These are phyloP conservation scores for Magallana angulata DNA, from an alignment of 1,140 invertebrate species.

Conservation along the genomic window DNA sequence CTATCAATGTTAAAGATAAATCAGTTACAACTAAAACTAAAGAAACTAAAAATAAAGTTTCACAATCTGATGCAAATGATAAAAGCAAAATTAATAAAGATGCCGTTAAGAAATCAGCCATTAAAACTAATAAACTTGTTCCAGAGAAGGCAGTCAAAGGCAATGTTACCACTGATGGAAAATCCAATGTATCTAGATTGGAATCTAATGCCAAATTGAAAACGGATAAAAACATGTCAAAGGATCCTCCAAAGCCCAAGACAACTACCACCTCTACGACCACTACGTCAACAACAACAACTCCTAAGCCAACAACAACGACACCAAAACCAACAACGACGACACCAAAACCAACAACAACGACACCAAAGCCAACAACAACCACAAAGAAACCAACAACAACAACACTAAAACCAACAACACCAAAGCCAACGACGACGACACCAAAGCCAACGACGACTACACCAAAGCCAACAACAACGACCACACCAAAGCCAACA, in stretches of 20 bases:
- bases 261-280: neutral
- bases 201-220: neutral
- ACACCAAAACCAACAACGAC: neutral
- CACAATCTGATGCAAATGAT: neutral
- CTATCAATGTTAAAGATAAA: neutral
- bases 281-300: neutral
- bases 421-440: neutral
- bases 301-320: neutral
- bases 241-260: neutral
- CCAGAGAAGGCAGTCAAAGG: neutral
- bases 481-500: neutral
- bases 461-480: neutral
- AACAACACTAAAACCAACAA: neutral
- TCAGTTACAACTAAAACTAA: neutral
- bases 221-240: neutral
- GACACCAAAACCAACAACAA: neutral
- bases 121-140: slow-evolving; percentile 26
- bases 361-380: neutral
- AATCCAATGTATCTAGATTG: neutral
- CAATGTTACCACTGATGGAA: neutral
- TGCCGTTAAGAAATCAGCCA: neutral
- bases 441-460: no score
- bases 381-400: neutral
- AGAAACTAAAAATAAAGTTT: neutral
- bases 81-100: neutral